Evolutionary conservation across 2,113 vertebrate genomes (phyloP).

Genomic region (Emydocephalus ijimae): DNA sequence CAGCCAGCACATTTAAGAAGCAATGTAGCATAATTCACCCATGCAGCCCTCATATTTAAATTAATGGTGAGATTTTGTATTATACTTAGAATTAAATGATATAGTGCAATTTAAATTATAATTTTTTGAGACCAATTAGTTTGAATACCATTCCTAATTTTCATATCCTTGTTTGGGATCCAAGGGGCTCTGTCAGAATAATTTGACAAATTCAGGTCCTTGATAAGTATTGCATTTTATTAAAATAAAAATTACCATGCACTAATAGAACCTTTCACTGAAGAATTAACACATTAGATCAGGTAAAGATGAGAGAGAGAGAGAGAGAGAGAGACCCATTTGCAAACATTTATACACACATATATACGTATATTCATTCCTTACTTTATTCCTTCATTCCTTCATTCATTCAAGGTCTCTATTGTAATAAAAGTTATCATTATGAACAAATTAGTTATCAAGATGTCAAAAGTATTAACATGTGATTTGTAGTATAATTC

Average conservation of each 20-base stretch:
- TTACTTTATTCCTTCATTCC: neutral
- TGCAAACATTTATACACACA: no score
- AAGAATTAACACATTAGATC: slow-evolving; percentile 50
- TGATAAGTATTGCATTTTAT: slow-evolving; percentile 13
- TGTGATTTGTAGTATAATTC: slow-evolving; percentile 34
- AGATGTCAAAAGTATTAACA: slow-evolving; percentile 33
- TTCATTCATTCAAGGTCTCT: slow-evolving; percentile 31
- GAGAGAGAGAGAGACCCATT: no score
- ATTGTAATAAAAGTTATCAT: slow-evolving; percentile 28
- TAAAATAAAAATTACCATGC: slow-evolving; percentile 4
- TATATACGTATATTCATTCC: neutral
- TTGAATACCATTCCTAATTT: neutral
- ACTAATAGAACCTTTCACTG: slow-evolving; percentile 5
- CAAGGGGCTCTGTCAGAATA: neutral
- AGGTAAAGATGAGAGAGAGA: neutral
- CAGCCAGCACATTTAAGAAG: neutral
- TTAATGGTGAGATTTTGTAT: neutral
- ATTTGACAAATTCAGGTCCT: neutral
- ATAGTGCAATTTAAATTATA: neutral
- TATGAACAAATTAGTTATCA: slow-evolving; percentile 43
- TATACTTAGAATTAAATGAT: neutral
- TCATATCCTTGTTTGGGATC: neutral
- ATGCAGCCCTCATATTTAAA: neutral
- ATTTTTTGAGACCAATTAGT: neutral
- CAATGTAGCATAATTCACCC: no score